Evolutionary conservation across 2,888 invertebrate genomes (phyloP).

Genomic region (Limnephilus marmoratus): DNA sequence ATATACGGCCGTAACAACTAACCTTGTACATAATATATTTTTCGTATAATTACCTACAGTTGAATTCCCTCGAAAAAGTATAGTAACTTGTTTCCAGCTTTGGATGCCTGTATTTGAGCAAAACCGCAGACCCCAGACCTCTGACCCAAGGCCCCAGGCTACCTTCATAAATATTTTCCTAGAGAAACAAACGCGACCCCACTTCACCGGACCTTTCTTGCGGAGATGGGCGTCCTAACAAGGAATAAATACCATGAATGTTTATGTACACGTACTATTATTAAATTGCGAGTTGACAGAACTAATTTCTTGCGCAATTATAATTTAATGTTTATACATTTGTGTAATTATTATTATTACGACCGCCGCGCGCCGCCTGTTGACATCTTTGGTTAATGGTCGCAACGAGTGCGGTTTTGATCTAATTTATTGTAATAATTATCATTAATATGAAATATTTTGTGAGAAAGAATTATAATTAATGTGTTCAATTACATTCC

Average conservation of each 20-base stretch:
- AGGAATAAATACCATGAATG: slow-evolving; percentile 5
- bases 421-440: background rate
- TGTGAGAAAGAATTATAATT: background rate
- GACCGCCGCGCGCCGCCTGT: background rate
- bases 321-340: background rate
- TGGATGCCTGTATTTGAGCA: background rate
- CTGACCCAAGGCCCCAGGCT: background rate
- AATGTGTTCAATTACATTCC: background rate
- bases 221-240: background rate
- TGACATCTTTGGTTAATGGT: background rate
- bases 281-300: background rate
- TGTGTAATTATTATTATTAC: background rate
- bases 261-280: background rate
- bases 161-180: slow-evolving; percentile 24
- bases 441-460: background rate
- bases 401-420: background rate
- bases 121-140: slow-evolving; percentile 7
- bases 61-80: background rate
- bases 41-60: background rate
- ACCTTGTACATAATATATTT: background rate
- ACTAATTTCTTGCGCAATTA: background rate
- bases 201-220: background rate
- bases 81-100: background rate
- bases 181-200: slow-evolving; percentile 11
- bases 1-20: too few species aligned